These are phyloP conservation scores for Oreonectes daqikongensis DNA, from an alignment of 2,797 vertebrate genomes.

Conservation along the genomic window DNA sequence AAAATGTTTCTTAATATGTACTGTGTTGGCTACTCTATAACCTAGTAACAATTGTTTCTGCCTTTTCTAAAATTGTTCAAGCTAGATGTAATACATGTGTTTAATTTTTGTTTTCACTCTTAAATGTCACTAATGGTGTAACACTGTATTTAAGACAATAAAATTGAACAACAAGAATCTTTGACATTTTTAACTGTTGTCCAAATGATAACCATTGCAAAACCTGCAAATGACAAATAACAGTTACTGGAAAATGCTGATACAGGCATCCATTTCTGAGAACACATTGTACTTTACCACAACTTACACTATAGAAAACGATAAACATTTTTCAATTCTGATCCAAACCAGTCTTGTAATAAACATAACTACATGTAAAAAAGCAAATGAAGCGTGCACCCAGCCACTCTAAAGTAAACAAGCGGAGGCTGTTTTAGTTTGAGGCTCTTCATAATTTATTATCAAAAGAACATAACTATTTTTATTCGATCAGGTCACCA, in stretches of 20 bases:
- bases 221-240: not conserved
- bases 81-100: not conserved
- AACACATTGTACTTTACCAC: too few relatives aligned
- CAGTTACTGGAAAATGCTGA: not conserved
- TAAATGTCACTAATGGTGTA: not conserved
- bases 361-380: not conserved
- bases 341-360: not conserved
- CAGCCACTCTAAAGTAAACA: not conserved
- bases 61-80: not conserved
- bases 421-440: not conserved
- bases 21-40: not conserved
- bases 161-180: not conserved
- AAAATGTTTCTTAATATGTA: not conserved
- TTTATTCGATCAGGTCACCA: conserved; percentile 1
- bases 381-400: not conserved
- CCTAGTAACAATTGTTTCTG: too few relatives aligned
- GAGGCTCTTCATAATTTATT: conserved; percentile 46
- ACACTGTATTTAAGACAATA: not conserved
- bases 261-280: too few relatives aligned
- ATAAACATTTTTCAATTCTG: not conserved
- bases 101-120: not conserved
- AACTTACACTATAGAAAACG: not conserved
- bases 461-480: conserved; percentile 35
- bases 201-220: not conserved
- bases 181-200: not conserved